Base-by-base conservation (phyloP, 2,113 vertebrate genomes). In the Aegypius monachus region DNA sequence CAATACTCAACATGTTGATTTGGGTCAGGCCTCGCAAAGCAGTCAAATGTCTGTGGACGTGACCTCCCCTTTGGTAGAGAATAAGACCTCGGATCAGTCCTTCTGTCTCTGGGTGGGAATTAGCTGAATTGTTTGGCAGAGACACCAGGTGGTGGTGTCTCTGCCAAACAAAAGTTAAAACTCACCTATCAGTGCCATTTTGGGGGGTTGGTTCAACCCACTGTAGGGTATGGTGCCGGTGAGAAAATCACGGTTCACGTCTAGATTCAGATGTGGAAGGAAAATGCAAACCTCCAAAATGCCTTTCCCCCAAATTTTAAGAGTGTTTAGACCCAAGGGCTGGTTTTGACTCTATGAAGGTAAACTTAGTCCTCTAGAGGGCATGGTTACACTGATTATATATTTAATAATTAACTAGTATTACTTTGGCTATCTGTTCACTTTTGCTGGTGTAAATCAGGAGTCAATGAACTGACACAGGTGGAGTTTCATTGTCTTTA, bases 371-470 rank as follows among this genome's bases (percentile, higher is more conserved):
- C 96, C 96, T 97, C 94, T 95, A 97, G 93, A 97, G 96, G 96
- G 95, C 96, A 97, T 97, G 95, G 93, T 97, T 97, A 97, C 95
- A 91, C 95, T 95, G 95, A 94, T 93, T 94, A 97, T 96, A 94
- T 97, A 90, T 95, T 95, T 96, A 95, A 95, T 97, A 97, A 97
- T 95, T 97, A 93, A 73, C 71, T 74, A 32, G 38, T 67, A 85
- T 85, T 95, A 90, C 71, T 67, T 93, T 90, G 86, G 61, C 40
- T 94, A 36, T 79, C 43, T 13, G 10, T 73, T 95, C 26, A 43
- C 70, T 87, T 82, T 62, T 55, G 11, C 52, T 55, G 50, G 78
- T 90, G 58, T 68, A 90, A 88, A 88, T 72, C 40, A 45, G 29
- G 67, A 63, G 45, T 62, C 68, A 80, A 16, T 59, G 50, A 48